phyloP scores from a whole-genome alignment of 2,888 invertebrate species.

The Andrena haemorrhoa region DNA sequence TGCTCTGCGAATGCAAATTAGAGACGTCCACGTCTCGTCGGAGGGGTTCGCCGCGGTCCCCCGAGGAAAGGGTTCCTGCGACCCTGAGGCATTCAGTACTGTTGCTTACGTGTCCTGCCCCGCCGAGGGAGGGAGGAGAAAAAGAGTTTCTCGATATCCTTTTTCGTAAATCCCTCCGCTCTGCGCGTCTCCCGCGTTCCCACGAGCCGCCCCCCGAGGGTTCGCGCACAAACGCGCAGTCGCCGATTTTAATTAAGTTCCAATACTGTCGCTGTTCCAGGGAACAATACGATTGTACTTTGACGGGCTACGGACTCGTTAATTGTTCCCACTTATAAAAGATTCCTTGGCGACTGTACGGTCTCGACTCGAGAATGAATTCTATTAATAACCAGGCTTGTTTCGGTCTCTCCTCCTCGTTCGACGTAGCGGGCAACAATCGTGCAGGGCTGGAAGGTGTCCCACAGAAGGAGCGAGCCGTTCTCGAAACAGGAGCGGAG shows the following conservation, averaged over 20 bases:
- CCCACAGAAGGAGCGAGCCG: not conserved
- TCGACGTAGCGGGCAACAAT: not conserved
- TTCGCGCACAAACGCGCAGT: not conserved
- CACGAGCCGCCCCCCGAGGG: constrained; percentile 68
- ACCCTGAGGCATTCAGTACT: constrained; percentile 62
- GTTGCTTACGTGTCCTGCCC: constrained; percentile 53
- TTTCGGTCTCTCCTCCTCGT: not conserved
- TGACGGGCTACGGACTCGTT: constrained; percentile 26
- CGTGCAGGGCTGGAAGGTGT: not conserved
- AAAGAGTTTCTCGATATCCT: constrained; percentile 70
- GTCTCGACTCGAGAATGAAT: constrained; percentile 16
- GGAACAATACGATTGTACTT: constrained; percentile 66
- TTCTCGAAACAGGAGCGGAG: not conserved
- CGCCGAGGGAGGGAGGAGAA: constrained; percentile 12
- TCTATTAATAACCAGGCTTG: not conserved
- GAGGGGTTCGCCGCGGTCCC: constrained; percentile 54
- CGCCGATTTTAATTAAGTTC: constrained; percentile 69
- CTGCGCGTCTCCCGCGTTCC: constrained; percentile 62
- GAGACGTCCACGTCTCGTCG: constrained; percentile 69
- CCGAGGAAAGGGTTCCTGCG: constrained; percentile 65
- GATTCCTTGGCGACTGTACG: constrained; percentile 12
- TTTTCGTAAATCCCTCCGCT: constrained; percentile 66
- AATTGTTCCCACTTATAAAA: constrained; percentile 59
- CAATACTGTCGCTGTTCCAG: constrained; percentile 47
- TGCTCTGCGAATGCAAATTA: constrained; percentile 69